A percentile compares a stretch with the other conserved stretches of the same genome.
These are phyloP conservation scores for Scomber colias DNA, from an alignment of 2,113 vertebrate species.

Conservation along the genomic window DNA sequence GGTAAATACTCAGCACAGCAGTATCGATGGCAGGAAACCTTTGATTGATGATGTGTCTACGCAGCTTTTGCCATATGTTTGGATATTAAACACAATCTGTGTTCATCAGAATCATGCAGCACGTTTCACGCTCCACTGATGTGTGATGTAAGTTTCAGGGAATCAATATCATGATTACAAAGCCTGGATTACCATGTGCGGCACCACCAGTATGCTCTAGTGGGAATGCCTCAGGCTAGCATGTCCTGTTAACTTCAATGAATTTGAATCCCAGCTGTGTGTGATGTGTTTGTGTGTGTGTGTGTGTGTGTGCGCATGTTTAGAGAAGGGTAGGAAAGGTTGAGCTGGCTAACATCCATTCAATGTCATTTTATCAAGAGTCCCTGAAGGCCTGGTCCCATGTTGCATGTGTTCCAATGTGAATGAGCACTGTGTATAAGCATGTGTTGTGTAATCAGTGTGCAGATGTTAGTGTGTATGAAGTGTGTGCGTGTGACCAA, in stretches of 20 bases:
- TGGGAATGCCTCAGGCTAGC: slow-evolving; percentile 15
- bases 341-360: slow-evolving; percentile 12
- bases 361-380: slow-evolving; percentile 29
- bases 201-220: background rate
- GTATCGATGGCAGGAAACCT: background rate
- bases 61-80: slow-evolving; percentile 2
- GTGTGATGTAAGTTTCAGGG: slow-evolving; percentile 11
- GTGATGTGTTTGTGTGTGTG: background rate
- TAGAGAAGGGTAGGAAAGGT: background rate
- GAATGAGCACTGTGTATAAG: background rate
- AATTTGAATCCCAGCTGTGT: slow-evolving; percentile 16
- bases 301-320: background rate
- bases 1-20: slow-evolving; percentile 25
- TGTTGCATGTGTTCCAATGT: slow-evolving; percentile 9
- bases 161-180: slow-evolving; percentile 62
- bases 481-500: background rate
- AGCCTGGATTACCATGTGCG: slow-evolving; percentile 3
- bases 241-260: slow-evolving; percentile 39
- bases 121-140: slow-evolving; percentile 38
- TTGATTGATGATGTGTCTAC: slow-evolving; percentile 11
- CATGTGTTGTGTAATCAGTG: background rate
- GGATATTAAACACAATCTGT: slow-evolving; percentile 13
- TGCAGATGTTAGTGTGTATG: background rate
- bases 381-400: background rate
- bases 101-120: slow-evolving; percentile 4